Percentiles rank a stretch among this genome's conserved stretches.
These are phyloP conservation scores for Rhopalosiphum maidis DNA, from an alignment of 1,140 invertebrate species.

Conservation along the genomic window DNA sequence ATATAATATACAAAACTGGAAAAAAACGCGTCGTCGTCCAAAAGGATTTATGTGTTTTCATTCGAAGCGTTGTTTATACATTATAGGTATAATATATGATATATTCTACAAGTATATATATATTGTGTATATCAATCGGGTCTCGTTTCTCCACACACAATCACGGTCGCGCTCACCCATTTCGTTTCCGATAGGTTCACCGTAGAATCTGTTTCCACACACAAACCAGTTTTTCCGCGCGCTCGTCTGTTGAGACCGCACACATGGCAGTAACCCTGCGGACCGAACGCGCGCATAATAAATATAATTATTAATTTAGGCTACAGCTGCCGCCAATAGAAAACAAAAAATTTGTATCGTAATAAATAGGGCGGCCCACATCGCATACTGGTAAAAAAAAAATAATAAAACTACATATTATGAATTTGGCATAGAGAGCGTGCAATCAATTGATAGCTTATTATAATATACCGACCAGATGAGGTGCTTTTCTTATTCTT, in stretches of 20 bases:
- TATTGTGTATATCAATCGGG: not conserved
- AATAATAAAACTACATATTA: not conserved
- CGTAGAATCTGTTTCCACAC: not conserved
- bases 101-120: not conserved
- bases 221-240: constrained; percentile 40
- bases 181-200: not conserved
- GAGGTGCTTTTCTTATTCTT: not conserved
- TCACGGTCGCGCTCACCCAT: not conserved
- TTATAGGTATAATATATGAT: not conserved
- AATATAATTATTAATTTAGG: constrained; percentile 23
- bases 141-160: not conserved
- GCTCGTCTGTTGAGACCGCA: constrained; percentile 1
- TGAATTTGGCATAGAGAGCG: not conserved
- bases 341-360: not conserved
- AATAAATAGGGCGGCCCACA: constrained; percentile 18
- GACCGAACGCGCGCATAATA: not conserved
- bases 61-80: not conserved
- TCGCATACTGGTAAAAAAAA: not conserved
- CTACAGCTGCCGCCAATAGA: not conserved
- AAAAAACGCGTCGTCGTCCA: constrained; percentile 6
- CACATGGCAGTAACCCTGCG: constrained; percentile 39
- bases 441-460: not conserved
- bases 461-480: not conserved
- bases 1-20: not conserved
- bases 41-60: constrained; percentile 20